Evolutionary conservation across 2,113 vertebrate genomes (phyloP), one percentile per base, ranked within the genome.

Genomic region (Melanotaenia duboulayi): DNA sequence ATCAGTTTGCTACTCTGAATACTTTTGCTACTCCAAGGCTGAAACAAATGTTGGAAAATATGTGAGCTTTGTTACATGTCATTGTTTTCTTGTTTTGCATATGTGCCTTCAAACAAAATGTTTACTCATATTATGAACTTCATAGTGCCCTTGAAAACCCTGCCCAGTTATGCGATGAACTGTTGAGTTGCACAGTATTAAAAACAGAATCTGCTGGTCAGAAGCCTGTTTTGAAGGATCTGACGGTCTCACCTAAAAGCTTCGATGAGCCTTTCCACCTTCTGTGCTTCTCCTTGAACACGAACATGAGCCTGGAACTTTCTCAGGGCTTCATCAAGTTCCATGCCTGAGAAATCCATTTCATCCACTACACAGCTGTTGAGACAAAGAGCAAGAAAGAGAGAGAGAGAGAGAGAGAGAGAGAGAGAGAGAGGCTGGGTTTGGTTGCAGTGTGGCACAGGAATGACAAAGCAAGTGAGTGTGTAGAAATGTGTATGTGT

Each of bases 241-340:
- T 77, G 81, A 74, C 61, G 70, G 82, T 72, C 89, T 91, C 79
- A 99, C 98, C 98, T 99, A 93, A 99, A 99, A 19, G 98, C 97
- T 90, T 99, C 98, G n/a, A 99, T 99, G 80, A 99, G 95, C 81
- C 98, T 90, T 85, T 99, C 98, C n/a, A 99, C 98, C 92, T 99
- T 99, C 92, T 99, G 98, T 0, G 97, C 98, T 69, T 99, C 98
- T 4, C 98, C 98, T 78, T 99, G 98, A 56, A 99, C 97, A 0
- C 97, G 96, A 71, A 99, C 98, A 71, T 99, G 98, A 0, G 98
- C 97, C 93, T 99, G 98, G 90, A 99, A 99, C 90, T 99, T 99
- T 74, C 98, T 85, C 82, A 99, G 91, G 13, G 97, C 98, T 88
- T 99, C 97, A 0, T 99, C 98, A 80, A 99, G 94, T 92, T 99